These are phyloP conservation scores for Drosophila rellima DNA, from an alignment of 2,888 invertebrate species.

Conservation along the genomic window DNA sequence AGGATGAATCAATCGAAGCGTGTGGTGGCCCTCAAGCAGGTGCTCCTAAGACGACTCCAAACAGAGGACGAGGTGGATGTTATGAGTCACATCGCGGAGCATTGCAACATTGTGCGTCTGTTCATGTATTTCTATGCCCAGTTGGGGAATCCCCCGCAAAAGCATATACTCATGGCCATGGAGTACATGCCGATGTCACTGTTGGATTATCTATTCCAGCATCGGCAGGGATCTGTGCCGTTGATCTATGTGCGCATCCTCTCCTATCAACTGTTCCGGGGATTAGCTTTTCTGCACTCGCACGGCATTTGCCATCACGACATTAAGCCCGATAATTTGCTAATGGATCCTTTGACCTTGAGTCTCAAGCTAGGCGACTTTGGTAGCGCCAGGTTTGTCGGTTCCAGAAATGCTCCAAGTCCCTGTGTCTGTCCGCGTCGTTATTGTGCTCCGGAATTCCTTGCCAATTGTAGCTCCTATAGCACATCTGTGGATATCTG, in stretches of 20 bases:
- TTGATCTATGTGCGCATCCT: slow-evolving; percentile 99
- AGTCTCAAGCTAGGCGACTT: slow-evolving; percentile 99
- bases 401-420: slow-evolving; percentile 91
- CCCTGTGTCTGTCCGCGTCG: slow-evolving; percentile 99
- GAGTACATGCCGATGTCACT: slow-evolving; percentile 95
- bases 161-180: slow-evolving; percentile 99
- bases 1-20: slow-evolving; percentile 96
- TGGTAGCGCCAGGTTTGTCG: slow-evolving; percentile 98
- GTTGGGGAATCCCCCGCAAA: slow-evolving; percentile 97
- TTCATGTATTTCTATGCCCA: slow-evolving; percentile 99
- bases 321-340: slow-evolving; percentile 99
- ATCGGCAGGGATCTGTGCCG: slow-evolving; percentile 95
- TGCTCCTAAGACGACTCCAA: slow-evolving; percentile 96
- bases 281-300: slow-evolving; percentile 99
- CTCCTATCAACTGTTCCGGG: slow-evolving; percentile 99
- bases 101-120: slow-evolving; percentile 99
- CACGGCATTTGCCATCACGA: slow-evolving; percentile 99
- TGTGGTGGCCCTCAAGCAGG: slow-evolving; percentile 99
- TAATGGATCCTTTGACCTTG: slow-evolving; percentile 97
- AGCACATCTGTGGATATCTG: slow-evolving; percentile 98
- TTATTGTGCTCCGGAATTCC: slow-evolving; percentile 99
- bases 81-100: slow-evolving; percentile 90
- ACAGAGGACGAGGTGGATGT: slow-evolving; percentile 97
- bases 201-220: slow-evolving; percentile 94
- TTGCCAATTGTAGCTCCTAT: slow-evolving; percentile 98